Conservation (phyloP, 35 echinoderm and acorn worm species). For the Apostichopus japonicus region DNA sequence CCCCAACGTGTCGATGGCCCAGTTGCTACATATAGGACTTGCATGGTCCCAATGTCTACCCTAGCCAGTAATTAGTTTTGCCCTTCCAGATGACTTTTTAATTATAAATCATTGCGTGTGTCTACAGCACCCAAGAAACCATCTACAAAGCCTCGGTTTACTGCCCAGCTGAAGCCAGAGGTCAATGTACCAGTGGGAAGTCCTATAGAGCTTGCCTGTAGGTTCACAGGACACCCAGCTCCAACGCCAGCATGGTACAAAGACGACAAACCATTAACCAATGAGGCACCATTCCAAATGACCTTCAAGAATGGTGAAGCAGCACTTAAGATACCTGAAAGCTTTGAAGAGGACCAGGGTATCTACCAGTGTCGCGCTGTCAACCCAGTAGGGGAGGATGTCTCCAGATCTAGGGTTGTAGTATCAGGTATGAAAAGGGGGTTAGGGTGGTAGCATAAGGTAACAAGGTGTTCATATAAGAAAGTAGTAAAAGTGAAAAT, state of each 20-base stretch:
- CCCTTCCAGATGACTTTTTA: no score
- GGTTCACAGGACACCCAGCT: slow-evolving; percentile 74
- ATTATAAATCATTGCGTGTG: no score
- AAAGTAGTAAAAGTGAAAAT: no score
- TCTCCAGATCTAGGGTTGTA: slow-evolving; percentile 59
- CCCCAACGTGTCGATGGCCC: no score
- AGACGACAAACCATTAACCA: slow-evolving; percentile 64
- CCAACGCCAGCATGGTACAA: slow-evolving; percentile 94
- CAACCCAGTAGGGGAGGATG: slow-evolving; percentile 66
- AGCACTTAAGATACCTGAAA: slow-evolving; percentile 78
- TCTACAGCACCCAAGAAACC: slow-evolving; percentile 33
- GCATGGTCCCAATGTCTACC: no score
- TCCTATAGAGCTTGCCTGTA: slow-evolving; percentile 65
- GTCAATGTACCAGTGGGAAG: slow-evolving; percentile 55
- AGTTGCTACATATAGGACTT: no score
- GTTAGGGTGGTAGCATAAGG: neutral
- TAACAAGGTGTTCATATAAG: no score
- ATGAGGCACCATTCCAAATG: slow-evolving; percentile 62
- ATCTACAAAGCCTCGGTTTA: slow-evolving; percentile 52
- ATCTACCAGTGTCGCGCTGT: slow-evolving; percentile 81
- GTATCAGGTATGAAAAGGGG: slow-evolving; percentile 48
- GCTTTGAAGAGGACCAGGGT: slow-evolving; percentile 96
- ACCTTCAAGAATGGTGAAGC: slow-evolving; percentile 26
- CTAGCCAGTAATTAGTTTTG: no score
- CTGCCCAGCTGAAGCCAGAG: slow-evolving; percentile 59